Percentiles rank a stretch among this genome's conserved stretches.
Evolutionary conservation across 1,140 invertebrate species (phyloP).

Genomic region (Hylaeus anthracinus): DNA sequence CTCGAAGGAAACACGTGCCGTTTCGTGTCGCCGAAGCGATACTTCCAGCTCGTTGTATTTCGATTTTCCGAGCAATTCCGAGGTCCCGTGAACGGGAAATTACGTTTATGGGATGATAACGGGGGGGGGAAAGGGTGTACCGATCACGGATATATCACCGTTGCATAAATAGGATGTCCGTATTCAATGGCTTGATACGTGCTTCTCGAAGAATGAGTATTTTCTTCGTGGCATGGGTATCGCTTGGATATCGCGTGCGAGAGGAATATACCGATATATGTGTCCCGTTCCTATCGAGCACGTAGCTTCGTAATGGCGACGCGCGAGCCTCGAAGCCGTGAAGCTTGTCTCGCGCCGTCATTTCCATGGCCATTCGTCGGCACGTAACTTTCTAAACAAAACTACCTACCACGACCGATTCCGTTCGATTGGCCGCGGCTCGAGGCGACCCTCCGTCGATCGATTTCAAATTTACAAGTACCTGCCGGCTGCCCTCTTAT

Average conservation of each 20-base stretch:
- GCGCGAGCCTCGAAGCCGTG: conserved; percentile 28
- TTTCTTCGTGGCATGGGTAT: background rate
- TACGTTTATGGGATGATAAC: conserved; percentile 3
- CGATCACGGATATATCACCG: conserved; percentile 3
- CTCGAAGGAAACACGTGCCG: too few species aligned
- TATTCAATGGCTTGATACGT: background rate
- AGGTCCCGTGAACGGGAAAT: background rate
- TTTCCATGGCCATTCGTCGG: conserved; percentile 67
- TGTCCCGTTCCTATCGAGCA: background rate
- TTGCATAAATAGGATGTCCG: background rate
- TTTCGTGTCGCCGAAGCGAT: background rate
- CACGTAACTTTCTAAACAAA: conserved; percentile 72
- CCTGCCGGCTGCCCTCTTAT: conserved; percentile 50
- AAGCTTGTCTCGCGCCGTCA: conserved; percentile 68
- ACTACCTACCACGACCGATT: conserved; percentile 43
- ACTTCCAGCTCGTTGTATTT: background rate
- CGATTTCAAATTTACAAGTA: conserved; percentile 43
- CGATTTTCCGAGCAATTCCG: background rate
- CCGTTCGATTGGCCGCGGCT: conserved; percentile 11
- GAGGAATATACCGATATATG: background rate
- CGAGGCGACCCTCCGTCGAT: background rate
- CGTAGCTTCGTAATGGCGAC: conserved; percentile 36
- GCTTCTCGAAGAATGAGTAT: background rate
- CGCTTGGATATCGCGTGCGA: conserved; percentile 19
- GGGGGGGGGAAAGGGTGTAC: background rate